These are phyloP conservation scores for Nomada flava DNA, from an alignment of 2,888 invertebrate genomes.

Conservation along the genomic window DNA sequence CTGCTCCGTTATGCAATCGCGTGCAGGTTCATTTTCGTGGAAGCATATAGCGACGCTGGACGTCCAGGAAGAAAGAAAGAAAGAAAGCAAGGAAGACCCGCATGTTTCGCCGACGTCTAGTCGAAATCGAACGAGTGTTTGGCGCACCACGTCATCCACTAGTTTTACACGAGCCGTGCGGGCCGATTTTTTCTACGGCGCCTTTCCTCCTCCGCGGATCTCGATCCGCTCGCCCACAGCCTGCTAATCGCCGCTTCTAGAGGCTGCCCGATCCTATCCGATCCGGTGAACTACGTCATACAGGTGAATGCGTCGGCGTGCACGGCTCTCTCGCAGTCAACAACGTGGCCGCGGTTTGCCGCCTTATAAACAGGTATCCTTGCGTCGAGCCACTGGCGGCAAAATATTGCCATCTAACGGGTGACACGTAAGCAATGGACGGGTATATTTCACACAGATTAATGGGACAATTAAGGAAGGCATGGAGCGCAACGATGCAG, in stretches of 20 bases:
- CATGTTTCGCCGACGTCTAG: neutral
- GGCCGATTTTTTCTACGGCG: slow-evolving; percentile 64
- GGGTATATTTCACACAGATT: too few relatives aligned
- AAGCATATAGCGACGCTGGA: too few relatives aligned
- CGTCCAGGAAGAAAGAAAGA: too few relatives aligned
- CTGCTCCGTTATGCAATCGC: too few relatives aligned
- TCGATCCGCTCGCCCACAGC: slow-evolving; percentile 74
- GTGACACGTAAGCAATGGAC: slow-evolving; percentile 33
- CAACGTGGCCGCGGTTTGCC: slow-evolving; percentile 68
- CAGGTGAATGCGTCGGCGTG: slow-evolving; percentile 81
- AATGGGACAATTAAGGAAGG: too few relatives aligned
- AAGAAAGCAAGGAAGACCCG: slow-evolving; percentile 6
- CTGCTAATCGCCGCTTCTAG: slow-evolving; percentile 65
- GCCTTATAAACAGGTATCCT: slow-evolving; percentile 74
- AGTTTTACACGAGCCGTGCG: slow-evolving; percentile 61
- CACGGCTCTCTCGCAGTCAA: slow-evolving; percentile 65
- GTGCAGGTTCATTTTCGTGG: too few relatives aligned
- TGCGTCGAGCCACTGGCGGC: slow-evolving; percentile 55
- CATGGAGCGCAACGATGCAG: too few relatives aligned
- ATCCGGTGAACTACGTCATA: slow-evolving; percentile 81
- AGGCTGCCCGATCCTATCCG: slow-evolving; percentile 71
- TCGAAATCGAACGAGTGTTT: slow-evolving; percentile 36
- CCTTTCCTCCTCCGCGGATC: slow-evolving; percentile 77
- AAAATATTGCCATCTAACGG: slow-evolving; percentile 65
- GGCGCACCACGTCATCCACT: slow-evolving; percentile 67